Percentiles rank a stretch among this genome's conserved stretches.
phyloP scores from a whole-genome alignment of 2,113 vertebrate species.

The Chitala chitala region DNA sequence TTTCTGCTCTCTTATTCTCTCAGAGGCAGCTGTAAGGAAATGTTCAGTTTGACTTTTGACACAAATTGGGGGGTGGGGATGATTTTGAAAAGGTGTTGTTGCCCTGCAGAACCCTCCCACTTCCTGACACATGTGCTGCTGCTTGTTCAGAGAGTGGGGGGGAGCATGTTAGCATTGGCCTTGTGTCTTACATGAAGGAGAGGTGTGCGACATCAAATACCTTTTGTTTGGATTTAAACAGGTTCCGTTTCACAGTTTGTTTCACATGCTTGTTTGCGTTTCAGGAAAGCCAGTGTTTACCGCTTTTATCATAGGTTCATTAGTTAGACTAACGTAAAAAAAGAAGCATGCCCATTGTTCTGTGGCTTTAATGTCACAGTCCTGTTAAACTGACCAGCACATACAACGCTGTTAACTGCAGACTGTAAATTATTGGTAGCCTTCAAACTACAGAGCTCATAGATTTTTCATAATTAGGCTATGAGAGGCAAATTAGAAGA shows the following conservation, averaged over 20 bases:
- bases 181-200: no score
- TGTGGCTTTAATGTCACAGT: no score
- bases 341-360: no score
- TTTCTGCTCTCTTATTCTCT: neutral
- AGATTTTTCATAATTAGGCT: constrained; percentile 28
- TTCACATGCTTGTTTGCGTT: no score
- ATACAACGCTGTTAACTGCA: no score
- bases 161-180: neutral
- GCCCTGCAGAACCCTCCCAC: constrained; percentile 16
- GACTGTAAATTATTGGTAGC: neutral
- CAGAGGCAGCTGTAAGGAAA: constrained; percentile 27
- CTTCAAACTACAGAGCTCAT: neutral
- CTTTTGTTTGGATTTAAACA: no score
- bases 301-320: no score
- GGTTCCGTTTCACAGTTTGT: no score
- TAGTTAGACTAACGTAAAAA: no score
- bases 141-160: neutral
- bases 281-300: no score
- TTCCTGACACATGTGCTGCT: neutral
- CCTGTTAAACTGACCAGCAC: no score
- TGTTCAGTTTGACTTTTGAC: constrained; percentile 43
- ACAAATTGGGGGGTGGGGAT: constrained; percentile 28
- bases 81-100: constrained; percentile 26
- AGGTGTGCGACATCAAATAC: no score
- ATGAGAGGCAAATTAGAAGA: constrained; percentile 13